These are phyloP conservation scores for Melitaea athalia DNA, from an alignment of 2,888 invertebrate species.

Conservation along the genomic window DNA sequence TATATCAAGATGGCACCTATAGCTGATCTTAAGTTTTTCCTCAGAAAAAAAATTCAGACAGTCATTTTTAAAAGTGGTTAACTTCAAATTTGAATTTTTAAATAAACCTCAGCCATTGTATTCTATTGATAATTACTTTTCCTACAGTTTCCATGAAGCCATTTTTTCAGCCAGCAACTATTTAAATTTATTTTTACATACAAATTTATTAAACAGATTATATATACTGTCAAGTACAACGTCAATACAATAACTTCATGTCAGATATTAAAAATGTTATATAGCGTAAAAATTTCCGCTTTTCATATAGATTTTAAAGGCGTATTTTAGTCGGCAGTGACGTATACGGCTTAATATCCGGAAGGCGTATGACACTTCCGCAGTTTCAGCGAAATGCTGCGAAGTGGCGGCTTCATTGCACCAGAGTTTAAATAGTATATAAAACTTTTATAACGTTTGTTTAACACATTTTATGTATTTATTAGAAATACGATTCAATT, in stretches of 20 bases:
- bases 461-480: neutral
- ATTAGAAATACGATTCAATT: neutral
- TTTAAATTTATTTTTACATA: no score
- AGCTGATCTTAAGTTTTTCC: no score
- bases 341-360: constrained; percentile 10
- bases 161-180: no score
- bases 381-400: constrained; percentile 1
- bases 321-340: constrained; percentile 11
- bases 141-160: no score
- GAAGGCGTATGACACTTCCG: constrained; percentile 13
- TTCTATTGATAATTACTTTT: no score
- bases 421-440: neutral
- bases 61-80: no score
- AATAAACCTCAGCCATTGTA: no score
- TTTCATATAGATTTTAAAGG: constrained; percentile 6
- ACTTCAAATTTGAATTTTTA: no score
- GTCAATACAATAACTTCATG: neutral
- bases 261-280: neutral
- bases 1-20: no score
- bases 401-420: constrained; percentile 1
- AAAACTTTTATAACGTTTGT: neutral
- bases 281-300: neutral
- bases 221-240: no score
- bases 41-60: no score
- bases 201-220: no score